Evolutionary conservation across 2,888 invertebrate species (phyloP), one percentile per base, ranked within the genome.

Genomic region (Bombylius major): DNA sequence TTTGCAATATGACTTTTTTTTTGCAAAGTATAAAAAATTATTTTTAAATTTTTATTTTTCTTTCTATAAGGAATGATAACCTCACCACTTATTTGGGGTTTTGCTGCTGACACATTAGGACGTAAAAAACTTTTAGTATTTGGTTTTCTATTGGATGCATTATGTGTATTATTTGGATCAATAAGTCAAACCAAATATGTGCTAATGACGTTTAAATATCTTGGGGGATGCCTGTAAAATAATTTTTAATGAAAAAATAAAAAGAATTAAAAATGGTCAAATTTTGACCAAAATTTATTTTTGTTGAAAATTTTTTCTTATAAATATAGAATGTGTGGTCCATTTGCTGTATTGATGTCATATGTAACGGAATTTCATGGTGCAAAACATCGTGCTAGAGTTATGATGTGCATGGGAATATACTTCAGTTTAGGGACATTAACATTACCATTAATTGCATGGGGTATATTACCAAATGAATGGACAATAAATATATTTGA

Each of bases 51-150:
- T 12, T 34, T 11, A n/a, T 23, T 23, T 23, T 23, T 23, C 23
- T 23, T 23, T 23, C 23, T 65, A 67, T 1, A 67, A 87, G 89
- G 87, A 32, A 89, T 89, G 86, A 82, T 86, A 62, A 76, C 80
- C 1, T 86, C 87, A 46, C 84, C 85, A 0, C 78, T 86, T 67
- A 60, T 86, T 5, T 89, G 89, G 89, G 89, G 89, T 0, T 87
- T 83, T 66, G 69, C 88, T 7, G 84, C 87, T 0, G 89, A 89
- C 67, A 83, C 84, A 0, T 76, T 84, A 57, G 89, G 87, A 11
- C 77, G 86, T 58, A 80, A 79, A 61, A 80, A 79, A 65, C 78
- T 88, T 54, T 75, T 89, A 62, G 73, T 84, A 36, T 77, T 79
- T 66, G 87, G 87, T 0, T 83, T 82, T 65, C 67, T 86, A 50